Base-by-base conservation (phyloP, 2,797 vertebrate species). In the Anableps anableps region DNA sequence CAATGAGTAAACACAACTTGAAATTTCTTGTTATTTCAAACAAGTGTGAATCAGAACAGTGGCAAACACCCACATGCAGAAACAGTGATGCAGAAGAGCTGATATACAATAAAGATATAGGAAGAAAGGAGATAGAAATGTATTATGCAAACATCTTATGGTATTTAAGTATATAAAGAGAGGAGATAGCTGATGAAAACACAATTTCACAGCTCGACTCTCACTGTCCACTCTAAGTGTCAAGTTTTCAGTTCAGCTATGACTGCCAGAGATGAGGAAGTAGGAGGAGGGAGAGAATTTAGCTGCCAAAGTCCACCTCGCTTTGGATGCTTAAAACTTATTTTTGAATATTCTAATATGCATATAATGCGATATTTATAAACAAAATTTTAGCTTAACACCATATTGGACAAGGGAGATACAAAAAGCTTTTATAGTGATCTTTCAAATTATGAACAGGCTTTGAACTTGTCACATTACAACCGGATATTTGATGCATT, bases 1-100 rank as follows among this genome's bases (percentile, higher is more conserved):
- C 82, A 72, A 38, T 29, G 64, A 47, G 62, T 47, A 47, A 64
- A 78, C 36, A 84, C 55, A 55, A 76, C 31, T 85, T 66, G 43
- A 82, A 84, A 85, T 76, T 74, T 86, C 78, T 78, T 76, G 80
- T 85, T 84, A 71, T 72, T 74, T 47, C 77, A 77, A 82, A 80
- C n/a, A 74, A 88, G 73, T 76, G 77, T 48, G 74, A 55, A 80
- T 83, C 71, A 72, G 74, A 79, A 60, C 16, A n/a, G 75, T 55
- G 55, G 74, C 75, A 72, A 80, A 80, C 85, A 71, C 83, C 86
- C 53, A 82, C 81, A 58, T 72, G 23, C 75, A 43, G 38, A 29
- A 75, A 78, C 1, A 78, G 34, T 26, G 80, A 85, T 77, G 70
- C 58, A 77, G 48, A 58, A 76, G 53, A 51, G 80, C 5, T 68